phyloP scores from a whole-genome alignment of 2,797 vertebrate genomes.

The Pseudopleuronectes americanus region DNA sequence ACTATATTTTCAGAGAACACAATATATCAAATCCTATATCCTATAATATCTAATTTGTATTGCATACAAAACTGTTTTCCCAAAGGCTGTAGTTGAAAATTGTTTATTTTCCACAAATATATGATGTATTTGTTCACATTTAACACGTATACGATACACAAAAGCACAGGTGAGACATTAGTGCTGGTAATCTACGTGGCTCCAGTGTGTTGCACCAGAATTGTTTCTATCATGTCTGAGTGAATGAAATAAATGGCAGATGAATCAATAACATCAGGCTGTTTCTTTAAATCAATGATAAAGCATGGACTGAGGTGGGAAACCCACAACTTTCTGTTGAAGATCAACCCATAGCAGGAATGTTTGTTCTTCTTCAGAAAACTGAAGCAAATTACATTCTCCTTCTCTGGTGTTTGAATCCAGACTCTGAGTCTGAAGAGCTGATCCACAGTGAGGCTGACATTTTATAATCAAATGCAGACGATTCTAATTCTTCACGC shows the following conservation, averaged over 20 bases:
- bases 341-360: too few relatives aligned
- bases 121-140: constrained; percentile 28
- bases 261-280: too few relatives aligned
- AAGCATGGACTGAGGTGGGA: constrained; percentile 4
- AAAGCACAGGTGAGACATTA: constrained; percentile 9
- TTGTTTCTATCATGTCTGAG: neutral
- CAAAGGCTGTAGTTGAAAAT: constrained; percentile 12
- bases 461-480: too few relatives aligned
- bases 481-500: neutral
- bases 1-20: neutral
- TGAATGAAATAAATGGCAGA: too few relatives aligned
- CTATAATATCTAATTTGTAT: too few relatives aligned
- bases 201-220: neutral
- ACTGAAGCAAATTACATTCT: neutral
- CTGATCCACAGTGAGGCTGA: too few relatives aligned
- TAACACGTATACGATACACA: constrained; percentile 16
- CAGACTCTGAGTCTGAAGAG: neutral
- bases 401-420: neutral
- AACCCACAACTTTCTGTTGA: too few relatives aligned
- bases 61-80: neutral
- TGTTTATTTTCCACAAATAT: constrained; percentile 59
- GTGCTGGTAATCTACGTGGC: constrained; percentile 37
- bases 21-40: neutral
- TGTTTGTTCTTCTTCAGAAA: neutral
- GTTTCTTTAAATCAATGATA: neutral